Conservation (phyloP, 2,797 vertebrate species). For the Rhynchotus rufescens region DNA sequence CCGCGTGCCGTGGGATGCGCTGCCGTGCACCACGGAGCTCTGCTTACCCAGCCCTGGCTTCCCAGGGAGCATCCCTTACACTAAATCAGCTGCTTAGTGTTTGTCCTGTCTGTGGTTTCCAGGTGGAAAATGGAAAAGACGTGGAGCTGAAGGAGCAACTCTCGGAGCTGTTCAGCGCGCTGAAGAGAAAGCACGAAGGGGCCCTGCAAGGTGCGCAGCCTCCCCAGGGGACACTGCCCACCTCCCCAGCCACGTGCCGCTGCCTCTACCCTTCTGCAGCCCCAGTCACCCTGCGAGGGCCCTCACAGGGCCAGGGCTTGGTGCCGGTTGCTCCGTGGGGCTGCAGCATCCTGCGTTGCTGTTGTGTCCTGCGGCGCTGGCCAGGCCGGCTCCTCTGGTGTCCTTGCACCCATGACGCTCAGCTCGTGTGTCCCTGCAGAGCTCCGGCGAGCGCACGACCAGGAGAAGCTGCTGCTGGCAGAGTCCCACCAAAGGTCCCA, state of each 20-base stretch:
- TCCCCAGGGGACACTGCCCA: background rate
- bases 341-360: background rate
- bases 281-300: background rate
- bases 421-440: slow-evolving; percentile 54
- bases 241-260: too few relatives aligned
- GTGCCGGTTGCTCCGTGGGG: too few relatives aligned
- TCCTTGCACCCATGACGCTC: accelerated
- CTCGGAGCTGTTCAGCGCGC: slow-evolving; percentile 72
- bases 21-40: background rate
- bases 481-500: slow-evolving; percentile 77
- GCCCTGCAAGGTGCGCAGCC: slow-evolving; percentile 78
- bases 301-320: too few relatives aligned
- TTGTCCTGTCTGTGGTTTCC: slow-evolving; percentile 16
- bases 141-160: slow-evolving; percentile 80
- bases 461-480: slow-evolving; percentile 76
- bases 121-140: slow-evolving; percentile 85
- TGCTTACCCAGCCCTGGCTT: background rate
- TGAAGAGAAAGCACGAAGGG: slow-evolving; percentile 72
- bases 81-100: accelerated
- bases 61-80: background rate
- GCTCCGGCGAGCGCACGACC: slow-evolving; percentile 62
- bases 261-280: background rate
- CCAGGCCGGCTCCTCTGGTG: background rate
- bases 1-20: too few relatives aligned
- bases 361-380: background rate